Conservation (phyloP, 2,113 vertebrate species). For the Phyllopteryx taeniolatus region DNA sequence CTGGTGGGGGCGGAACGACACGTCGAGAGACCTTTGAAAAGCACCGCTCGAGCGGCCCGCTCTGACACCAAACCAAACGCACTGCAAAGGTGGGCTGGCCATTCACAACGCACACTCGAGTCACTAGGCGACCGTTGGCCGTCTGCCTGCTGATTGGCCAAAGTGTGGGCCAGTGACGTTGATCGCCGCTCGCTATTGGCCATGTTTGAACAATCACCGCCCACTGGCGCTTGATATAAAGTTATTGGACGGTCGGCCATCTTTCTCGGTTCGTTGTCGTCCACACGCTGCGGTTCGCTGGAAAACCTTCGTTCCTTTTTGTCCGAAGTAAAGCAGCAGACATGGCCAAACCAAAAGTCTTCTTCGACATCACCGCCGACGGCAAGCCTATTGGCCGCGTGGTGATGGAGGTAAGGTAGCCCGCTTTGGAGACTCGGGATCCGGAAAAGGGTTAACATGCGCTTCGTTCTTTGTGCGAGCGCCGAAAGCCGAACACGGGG, state of each 20-base stretch:
- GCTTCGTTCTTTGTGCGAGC: neutral
- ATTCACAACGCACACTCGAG: neutral
- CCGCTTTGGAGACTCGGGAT: neutral
- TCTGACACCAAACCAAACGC: neutral
- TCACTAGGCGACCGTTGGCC: fast-evolving
- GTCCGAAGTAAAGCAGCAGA: neutral
- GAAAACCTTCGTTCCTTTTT: neutral
- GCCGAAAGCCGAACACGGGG: neutral
- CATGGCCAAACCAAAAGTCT: slow-evolving; percentile 71
- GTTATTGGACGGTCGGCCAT: neutral
- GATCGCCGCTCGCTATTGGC: slow-evolving; percentile 23
- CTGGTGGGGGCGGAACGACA: fast-evolving
- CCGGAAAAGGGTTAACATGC: too few relatives aligned
- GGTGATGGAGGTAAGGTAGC: slow-evolving; percentile 74
- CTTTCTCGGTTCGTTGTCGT: slow-evolving; percentile 48
- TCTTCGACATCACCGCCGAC: slow-evolving; percentile 66
- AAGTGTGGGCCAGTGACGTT: neutral
- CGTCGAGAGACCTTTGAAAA: neutral
- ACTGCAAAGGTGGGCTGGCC: neutral
- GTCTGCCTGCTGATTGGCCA: slow-evolving; percentile 25
- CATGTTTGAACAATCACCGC: neutral
- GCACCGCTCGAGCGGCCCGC: fast-evolving
- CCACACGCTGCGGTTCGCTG: neutral
- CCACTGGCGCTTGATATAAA: slow-evolving; percentile 50
- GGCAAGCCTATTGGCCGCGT: slow-evolving; percentile 44